phyloP scores from a whole-genome alignment of 2,797 vertebrate genomes.

The Malacoraja senta region DNA sequence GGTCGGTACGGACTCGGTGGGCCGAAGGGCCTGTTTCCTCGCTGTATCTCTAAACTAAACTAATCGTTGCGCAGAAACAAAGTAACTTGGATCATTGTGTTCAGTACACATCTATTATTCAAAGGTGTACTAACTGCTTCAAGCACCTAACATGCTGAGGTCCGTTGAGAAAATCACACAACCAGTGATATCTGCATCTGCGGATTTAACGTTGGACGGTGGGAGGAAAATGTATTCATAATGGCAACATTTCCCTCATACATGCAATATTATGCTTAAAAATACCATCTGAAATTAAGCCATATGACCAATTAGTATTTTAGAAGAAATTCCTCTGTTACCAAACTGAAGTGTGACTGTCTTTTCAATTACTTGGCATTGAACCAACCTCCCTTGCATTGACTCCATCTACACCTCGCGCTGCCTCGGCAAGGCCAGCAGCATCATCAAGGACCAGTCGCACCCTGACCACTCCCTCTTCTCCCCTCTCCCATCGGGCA shows the following conservation, averaged over 20 bases:
- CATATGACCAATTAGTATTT: neutral
- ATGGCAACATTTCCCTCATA: neutral
- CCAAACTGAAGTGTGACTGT: neutral
- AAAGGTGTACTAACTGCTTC: neutral
- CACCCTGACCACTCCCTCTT: no score
- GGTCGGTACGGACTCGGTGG: no score
- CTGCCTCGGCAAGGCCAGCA: no score
- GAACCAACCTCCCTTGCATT: no score
- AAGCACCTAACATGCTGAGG: neutral
- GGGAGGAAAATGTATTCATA: constrained; percentile 22
- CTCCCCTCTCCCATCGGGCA: no score
- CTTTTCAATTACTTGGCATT: neutral
- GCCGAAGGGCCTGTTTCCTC: no score
- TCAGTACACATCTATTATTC: neutral
- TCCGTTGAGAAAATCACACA: neutral
- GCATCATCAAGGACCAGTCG: no score
- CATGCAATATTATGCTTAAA: neutral
- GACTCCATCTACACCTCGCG: no score
- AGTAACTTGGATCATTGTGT: neutral
- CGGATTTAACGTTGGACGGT: neutral
- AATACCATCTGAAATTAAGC: neutral
- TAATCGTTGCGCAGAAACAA: neutral
- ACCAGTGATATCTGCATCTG: neutral
- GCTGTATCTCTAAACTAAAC: no score
- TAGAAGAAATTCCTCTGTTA: neutral